A percentile compares a stretch with the other conserved stretches of the same genome.
phyloP scores from a whole-genome alignment of 1,140 invertebrate genomes.

The Pachypeltis micranthus region DNA sequence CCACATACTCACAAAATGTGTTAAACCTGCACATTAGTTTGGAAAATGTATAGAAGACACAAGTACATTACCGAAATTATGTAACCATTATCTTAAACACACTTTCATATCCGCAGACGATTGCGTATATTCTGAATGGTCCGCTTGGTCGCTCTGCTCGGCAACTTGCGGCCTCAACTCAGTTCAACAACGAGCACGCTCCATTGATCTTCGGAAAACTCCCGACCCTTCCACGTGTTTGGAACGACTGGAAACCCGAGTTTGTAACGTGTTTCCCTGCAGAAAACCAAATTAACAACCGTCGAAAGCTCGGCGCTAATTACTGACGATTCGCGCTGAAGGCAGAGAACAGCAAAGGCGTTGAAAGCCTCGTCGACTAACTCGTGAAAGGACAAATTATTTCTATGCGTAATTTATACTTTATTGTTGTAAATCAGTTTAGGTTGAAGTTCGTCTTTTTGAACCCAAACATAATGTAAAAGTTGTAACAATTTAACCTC shows the following conservation, averaged over 20 bases:
- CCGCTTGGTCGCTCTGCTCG: constrained; percentile 49
- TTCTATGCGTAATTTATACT: too few relatives aligned
- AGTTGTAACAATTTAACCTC: too few relatives aligned
- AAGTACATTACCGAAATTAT: not conserved
- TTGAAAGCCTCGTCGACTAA: too few relatives aligned
- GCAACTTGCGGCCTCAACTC: constrained; percentile 44
- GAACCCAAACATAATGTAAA: too few relatives aligned
- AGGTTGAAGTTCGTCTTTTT: too few relatives aligned
- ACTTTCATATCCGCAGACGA: too few relatives aligned
- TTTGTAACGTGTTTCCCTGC: constrained; percentile 23
- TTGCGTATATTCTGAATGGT: constrained; percentile 49
- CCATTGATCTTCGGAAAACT: constrained; percentile 28
- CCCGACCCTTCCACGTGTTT: constrained; percentile 32
- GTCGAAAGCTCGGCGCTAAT: too few relatives aligned
- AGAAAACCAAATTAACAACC: too few relatives aligned
- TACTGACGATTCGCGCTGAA: too few relatives aligned
- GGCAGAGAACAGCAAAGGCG: too few relatives aligned
- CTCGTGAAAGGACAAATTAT: too few relatives aligned
- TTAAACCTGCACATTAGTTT: not conserved
- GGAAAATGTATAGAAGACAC: not conserved
- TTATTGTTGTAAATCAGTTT: too few relatives aligned
- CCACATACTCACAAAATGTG: not conserved
- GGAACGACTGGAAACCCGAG: constrained; percentile 30
- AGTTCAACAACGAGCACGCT: constrained; percentile 37
- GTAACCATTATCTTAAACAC: not conserved